Evolutionary conservation across 2,113 vertebrate genomes (phyloP).

Genomic region (Gobius niger): DNA sequence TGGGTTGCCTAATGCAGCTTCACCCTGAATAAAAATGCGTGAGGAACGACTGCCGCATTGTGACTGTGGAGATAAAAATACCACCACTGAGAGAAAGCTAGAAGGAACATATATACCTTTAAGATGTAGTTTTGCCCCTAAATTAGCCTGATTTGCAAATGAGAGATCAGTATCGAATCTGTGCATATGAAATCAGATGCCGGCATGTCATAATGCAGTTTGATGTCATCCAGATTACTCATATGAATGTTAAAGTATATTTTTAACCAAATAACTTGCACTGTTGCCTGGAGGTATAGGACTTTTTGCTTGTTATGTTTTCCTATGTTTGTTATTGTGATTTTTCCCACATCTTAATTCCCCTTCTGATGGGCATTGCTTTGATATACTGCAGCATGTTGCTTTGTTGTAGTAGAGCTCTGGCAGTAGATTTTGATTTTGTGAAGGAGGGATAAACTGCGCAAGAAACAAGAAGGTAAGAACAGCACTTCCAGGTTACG

Average conservation of each 20-base stretch:
- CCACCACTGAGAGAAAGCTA: conserved; percentile 3
- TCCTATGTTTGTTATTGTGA: too few relatives aligned
- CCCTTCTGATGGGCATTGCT: too few relatives aligned
- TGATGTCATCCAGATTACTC: conserved; percentile 4
- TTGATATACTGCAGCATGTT: too few relatives aligned
- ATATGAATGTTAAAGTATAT: conserved; percentile 14
- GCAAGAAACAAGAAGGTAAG: too few relatives aligned
- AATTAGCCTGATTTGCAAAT: conserved; percentile 13
- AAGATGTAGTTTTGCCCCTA: neutral
- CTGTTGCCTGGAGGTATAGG: conserved; percentile 30
- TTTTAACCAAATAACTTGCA: conserved; percentile 28
- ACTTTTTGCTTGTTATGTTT: too few relatives aligned
- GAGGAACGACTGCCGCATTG: conserved; percentile 27
- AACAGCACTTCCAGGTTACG: too few relatives aligned
- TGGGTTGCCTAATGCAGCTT: conserved; percentile 34
- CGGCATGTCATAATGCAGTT: conserved; percentile 8
- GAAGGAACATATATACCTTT: neutral
- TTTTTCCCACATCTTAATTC: too few relatives aligned
- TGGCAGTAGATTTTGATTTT: too few relatives aligned
- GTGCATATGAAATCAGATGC: conserved; percentile 19
- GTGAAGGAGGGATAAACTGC: too few relatives aligned
- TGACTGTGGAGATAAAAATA: conserved; percentile 19
- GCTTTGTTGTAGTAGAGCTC: too few relatives aligned
- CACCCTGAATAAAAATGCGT: conserved; percentile 24
- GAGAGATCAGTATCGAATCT: conserved; percentile 14